Evolutionary conservation across 2,797 vertebrate genomes (phyloP), one percentile per base, ranked within the genome.

Genomic region (Eospalax fontanierii): DNA sequence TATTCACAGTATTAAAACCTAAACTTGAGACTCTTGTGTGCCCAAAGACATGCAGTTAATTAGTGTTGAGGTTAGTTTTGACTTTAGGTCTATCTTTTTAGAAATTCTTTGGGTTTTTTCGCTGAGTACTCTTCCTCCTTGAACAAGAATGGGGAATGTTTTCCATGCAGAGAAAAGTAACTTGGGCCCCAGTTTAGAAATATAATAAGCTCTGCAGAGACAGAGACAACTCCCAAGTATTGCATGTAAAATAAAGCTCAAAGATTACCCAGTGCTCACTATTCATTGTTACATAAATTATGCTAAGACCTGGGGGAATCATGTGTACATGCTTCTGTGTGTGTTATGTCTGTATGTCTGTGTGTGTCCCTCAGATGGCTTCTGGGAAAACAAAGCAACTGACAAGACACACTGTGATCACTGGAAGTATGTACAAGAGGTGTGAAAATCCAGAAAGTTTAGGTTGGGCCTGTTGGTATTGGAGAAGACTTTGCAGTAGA

Each of bases 351-450:
- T 73, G 6, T 66, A 11, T 79, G 71, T 57, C 1, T 38, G 46
- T 54, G 79, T 21, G 30, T 16, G n/a, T 68, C 40, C 33, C 65
- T 85, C 24, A 61, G 50, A 59, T 43, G 28, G 54, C 21, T 84
- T 93, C 21, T 61, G 38, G 75, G 65, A 73, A 88, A 94, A 70
- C 59, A 85, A 70, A 54, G n/a, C 65, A 68, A 40, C 75, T 33
- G 6, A 6, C 19, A 85, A 33, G 26, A 26, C 33, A 38, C 19
- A 61, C 1, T 50, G 33, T 65, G 28, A 30, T 73, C 46, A 2
- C 61, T 28, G 79, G 63, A 40, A 46, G 4, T 35, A 2, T 35
- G 18, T 57, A 38, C 26, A 54, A 22, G 54, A 14, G 33, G 28
- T 71, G 33, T 68, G 46, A 57, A 8, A 50, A 65, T 57, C 57